Evolutionary conservation across 1,140 invertebrate species (phyloP), one percentile per base, ranked within the genome.

Genomic region (Lepidotrigona ventralis): DNA sequence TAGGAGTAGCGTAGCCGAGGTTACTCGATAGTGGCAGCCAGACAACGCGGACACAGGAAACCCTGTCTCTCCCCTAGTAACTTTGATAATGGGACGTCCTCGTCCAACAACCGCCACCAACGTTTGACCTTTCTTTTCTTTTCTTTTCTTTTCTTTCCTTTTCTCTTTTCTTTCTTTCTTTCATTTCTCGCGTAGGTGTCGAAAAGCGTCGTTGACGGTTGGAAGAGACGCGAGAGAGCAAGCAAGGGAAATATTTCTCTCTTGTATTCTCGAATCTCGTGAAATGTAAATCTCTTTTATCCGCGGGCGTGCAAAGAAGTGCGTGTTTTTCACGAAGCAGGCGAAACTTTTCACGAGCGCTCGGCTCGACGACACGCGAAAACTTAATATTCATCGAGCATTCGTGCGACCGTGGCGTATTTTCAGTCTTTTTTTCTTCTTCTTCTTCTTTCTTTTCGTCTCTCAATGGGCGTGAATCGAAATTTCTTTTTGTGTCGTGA

Each of bases 251-350:
- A 84, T 68, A 79, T 85, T 81, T 66, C 60, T n/a, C 58, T 64
- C 63, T 66, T 64, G 74, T 78, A 79, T 88, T 88, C 86, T 70
- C 76, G 84, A 68, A 88, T 88, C 85, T 86, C 66, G 68, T 17
- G 33, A 70, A 72, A 73, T 88, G 88, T 88, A 88, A 88, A 88
- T 88, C 87, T 85, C 77, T 60, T 88, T 83, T 88, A 88, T 88
- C 87, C 85, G 58, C 19, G n/a, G 64, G 63, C 81, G 58, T n/a
- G 53, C 80, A 85, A 88, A 70, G 79, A 81, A 74, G 54, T n/a
- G 72, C 69, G 69, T 68, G 68, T 80, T 60, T 81, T 66, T 69
- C 56, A 21, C 53, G 56, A 19, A 46, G 21, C 29, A 9, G 8
- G 29, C 12, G 33, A 72, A 53, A 77, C 84, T 70, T 74, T 66